These are phyloP conservation scores for Muraenolepis orangiensis DNA, from an alignment of 2,797 vertebrate species.

Conservation along the genomic window DNA sequence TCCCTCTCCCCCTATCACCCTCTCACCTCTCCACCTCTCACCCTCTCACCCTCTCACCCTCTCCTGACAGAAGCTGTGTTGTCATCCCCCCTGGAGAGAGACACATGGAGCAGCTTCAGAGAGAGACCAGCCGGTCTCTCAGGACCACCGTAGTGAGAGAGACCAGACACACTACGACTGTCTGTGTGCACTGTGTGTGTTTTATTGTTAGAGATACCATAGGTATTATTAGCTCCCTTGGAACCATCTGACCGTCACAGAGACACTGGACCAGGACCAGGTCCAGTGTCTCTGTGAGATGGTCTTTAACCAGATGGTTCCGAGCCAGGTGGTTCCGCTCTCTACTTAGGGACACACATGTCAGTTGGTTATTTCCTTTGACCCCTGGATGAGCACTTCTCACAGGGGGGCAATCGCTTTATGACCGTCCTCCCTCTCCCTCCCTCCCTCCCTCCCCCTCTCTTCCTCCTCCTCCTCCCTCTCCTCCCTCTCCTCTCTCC, in stretches of 20 bases:
- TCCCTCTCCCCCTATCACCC: not conserved
- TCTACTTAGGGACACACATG: not conserved
- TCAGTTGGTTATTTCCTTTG: not conserved
- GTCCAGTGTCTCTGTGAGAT: not conserved
- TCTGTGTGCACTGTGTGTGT: not conserved
- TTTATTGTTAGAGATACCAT: not conserved
- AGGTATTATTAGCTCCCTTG: conserved; percentile 1
- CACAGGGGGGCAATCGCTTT: not conserved
- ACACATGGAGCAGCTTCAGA: not conserved
- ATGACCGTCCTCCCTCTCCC: not conserved
- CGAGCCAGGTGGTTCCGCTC: not conserved
- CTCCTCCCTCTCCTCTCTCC: too few relatives aligned
- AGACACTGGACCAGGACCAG: not conserved
- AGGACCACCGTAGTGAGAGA: not conserved
- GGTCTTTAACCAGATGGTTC: not conserved
- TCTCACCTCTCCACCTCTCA: not conserved
- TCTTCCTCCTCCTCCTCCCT: not conserved
- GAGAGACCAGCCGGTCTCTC: not conserved
- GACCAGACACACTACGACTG: not conserved
- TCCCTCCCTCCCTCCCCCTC: not conserved
- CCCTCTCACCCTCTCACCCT: not conserved
- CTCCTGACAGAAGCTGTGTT: not conserved
- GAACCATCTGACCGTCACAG: too few relatives aligned
- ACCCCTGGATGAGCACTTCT: not conserved
- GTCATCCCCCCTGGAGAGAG: not conserved